Conservation (phyloP, 1,140 invertebrate species). For the Drosophila subpulchrella region DNA sequence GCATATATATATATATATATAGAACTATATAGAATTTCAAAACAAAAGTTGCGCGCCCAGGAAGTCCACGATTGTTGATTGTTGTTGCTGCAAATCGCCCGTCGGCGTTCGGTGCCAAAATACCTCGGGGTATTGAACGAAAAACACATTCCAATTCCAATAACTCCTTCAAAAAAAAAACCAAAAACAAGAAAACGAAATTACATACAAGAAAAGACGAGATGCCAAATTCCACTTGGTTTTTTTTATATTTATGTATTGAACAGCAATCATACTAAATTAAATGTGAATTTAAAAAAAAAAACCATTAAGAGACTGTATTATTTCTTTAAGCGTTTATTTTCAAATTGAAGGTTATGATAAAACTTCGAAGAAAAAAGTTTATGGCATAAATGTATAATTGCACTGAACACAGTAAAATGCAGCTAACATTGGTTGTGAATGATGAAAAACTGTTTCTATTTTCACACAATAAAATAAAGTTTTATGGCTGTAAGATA, state of each 20-base stretch:
- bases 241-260: background rate
- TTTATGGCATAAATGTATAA: background rate
- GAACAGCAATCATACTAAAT: background rate
- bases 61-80: constrained; percentile 36
- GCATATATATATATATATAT: constrained; percentile 29
- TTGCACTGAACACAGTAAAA: background rate
- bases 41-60: constrained; percentile 50
- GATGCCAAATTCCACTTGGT: background rate
- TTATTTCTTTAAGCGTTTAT: background rate
- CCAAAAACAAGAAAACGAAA: background rate
- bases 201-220: background rate
- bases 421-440: too few species aligned
- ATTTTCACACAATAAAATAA: too few species aligned
- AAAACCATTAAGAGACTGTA: constrained; percentile 12
- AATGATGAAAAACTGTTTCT: too few species aligned
- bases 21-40: constrained; percentile 44
- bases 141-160: constrained; percentile 23
- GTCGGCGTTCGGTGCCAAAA: constrained; percentile 39
- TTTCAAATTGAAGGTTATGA: background rate
- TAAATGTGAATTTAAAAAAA: background rate
- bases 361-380: constrained; percentile 4
- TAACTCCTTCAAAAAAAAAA: constrained; percentile 14
- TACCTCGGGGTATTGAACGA: constrained; percentile 2
- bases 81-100: constrained; percentile 35
- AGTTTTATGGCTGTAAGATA: background rate